phyloP scores from a whole-genome alignment of 2,113 vertebrate species.

The Syngnathus floridae region DNA sequence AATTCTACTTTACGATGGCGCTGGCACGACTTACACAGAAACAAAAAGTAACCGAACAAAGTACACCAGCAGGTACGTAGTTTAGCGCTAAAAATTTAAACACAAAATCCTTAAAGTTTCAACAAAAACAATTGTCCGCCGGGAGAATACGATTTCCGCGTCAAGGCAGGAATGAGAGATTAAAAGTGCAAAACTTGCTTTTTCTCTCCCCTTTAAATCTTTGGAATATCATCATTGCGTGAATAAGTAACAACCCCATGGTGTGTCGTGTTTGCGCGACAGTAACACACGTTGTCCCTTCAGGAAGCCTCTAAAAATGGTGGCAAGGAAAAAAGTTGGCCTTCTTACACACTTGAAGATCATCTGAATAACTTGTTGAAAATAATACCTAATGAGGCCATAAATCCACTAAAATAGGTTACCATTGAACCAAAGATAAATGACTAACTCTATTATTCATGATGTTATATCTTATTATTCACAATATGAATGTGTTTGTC shows the following conservation, averaged over 20 bases:
- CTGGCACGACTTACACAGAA: background rate
- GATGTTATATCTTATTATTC: too few relatives aligned
- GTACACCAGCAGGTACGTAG: background rate
- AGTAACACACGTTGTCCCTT: background rate
- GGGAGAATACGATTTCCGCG: background rate
- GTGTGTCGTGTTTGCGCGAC: background rate
- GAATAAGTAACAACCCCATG: slow-evolving; percentile 4
- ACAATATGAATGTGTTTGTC: background rate
- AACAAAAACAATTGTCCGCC: background rate
- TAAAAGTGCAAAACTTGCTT: background rate
- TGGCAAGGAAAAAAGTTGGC: background rate
- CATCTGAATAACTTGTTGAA: background rate
- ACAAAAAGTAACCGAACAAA: background rate
- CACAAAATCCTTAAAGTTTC: background rate
- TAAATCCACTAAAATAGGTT: background rate
- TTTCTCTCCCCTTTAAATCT: background rate
- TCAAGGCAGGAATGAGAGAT: background rate
- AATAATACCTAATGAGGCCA: background rate
- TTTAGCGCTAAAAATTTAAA: background rate
- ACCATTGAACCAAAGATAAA: background rate
- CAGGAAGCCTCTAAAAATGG: background rate
- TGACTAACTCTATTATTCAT: background rate
- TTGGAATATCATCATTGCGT: background rate
- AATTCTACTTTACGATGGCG: background rate
- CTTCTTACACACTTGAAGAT: background rate